Conservation (phyloP, 2,113 vertebrate species). For the Indri indri region DNA sequence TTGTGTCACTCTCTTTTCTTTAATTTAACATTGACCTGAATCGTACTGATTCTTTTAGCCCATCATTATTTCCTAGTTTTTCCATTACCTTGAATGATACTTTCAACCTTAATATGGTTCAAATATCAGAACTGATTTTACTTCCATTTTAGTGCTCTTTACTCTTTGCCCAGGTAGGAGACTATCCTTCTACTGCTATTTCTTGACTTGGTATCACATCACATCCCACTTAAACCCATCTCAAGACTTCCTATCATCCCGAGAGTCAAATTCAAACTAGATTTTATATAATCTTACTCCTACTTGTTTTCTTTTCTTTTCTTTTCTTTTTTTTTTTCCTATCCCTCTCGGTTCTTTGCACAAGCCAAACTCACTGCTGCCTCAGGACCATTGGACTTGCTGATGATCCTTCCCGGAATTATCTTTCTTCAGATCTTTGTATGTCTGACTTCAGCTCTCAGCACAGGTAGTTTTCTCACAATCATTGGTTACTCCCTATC, state of each 20-base stretch:
- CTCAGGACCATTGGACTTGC: not conserved
- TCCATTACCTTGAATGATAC: not conserved
- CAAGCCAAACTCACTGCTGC: not conserved
- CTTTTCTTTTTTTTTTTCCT: not conserved
- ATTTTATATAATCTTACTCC: not conserved
- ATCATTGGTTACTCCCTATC: not conserved
- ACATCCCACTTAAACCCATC: not conserved
- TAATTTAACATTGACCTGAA: not conserved
- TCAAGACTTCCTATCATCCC: not conserved
- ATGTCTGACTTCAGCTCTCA: not conserved
- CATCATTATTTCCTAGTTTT: not conserved
- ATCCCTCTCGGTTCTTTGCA: not conserved
- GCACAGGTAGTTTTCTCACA: not conserved
- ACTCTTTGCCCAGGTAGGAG: not conserved
- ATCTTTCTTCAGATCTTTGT: not conserved
- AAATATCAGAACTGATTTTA: not conserved
- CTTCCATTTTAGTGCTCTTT: not conserved
- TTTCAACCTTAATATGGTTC: slow-evolving; percentile 18
- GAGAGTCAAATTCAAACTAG: not conserved
- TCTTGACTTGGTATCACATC: not conserved
- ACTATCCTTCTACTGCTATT: not conserved
- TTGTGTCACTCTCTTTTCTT: not conserved
- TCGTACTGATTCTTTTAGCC: not conserved
- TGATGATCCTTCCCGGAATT: not conserved
- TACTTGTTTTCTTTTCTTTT: not conserved